Evolutionary conservation across 2,888 invertebrate genomes (phyloP).

Genomic region (Marronus borbonicus): DNA sequence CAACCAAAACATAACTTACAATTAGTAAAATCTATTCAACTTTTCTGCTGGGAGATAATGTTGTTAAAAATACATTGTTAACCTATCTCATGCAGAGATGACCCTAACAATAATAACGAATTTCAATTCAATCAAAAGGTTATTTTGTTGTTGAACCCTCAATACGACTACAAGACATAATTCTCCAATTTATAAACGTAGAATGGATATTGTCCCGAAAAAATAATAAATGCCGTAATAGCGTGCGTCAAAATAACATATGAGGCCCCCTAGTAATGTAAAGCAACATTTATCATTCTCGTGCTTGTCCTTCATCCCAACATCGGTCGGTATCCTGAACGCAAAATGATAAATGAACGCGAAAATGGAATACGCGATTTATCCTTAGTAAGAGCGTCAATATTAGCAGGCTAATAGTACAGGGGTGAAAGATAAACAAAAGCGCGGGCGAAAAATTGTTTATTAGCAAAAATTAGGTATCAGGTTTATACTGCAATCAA

Average conservation of each 20-base stretch:
- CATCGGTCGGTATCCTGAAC: constrained; percentile 9
- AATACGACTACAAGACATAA: neutral
- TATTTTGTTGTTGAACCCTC: neutral
- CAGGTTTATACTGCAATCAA: too few species aligned
- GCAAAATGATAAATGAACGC: constrained; percentile 15
- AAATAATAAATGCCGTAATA: constrained; percentile 15
- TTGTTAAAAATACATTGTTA: too few species aligned
- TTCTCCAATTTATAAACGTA: constrained; percentile 5
- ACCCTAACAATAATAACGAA: neutral
- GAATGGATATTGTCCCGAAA: neutral
- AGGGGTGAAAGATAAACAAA: neutral
- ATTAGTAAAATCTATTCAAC: too few species aligned
- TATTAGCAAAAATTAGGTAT: too few species aligned
- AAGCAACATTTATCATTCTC: constrained; percentile 24
- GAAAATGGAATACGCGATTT: neutral
- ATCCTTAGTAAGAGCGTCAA: neutral
- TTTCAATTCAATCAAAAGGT: neutral
- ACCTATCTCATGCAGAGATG: too few species aligned
- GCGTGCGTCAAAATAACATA: constrained; percentile 7
- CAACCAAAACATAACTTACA: too few species aligned
- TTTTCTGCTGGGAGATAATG: too few species aligned
- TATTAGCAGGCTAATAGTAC: neutral
- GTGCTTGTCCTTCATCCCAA: neutral
- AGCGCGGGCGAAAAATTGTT: too few species aligned
- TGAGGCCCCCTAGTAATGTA: constrained; percentile 8